Conservation (phyloP, 2,888 invertebrate species). For the Plebejus anna region DNA sequence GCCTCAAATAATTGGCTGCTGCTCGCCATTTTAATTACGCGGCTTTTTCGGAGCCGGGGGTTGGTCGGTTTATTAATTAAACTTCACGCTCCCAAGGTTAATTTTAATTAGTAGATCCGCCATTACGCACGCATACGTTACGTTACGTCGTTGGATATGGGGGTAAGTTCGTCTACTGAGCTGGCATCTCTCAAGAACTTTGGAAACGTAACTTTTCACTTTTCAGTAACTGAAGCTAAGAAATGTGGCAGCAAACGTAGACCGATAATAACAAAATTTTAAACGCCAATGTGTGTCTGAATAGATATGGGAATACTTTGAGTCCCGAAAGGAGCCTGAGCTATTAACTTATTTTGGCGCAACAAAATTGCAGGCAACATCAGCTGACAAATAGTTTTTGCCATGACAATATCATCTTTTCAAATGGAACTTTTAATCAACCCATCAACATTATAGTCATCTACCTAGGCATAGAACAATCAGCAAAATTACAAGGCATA, state of each 20-base stretch:
- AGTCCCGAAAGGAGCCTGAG: no score
- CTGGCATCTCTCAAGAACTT: no score
- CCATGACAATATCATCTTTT: not conserved
- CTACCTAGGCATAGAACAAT: not conserved
- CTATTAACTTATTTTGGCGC: no score
- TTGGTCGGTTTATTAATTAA: conserved; percentile 23
- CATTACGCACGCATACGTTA: not conserved
- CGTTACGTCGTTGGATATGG: not conserved
- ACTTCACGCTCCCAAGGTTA: conserved; percentile 24
- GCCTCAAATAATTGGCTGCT: conserved; percentile 58
- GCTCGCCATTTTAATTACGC: conserved; percentile 65
- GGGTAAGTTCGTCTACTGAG: not conserved
- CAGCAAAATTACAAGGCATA: not conserved
- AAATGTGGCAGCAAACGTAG: no score
- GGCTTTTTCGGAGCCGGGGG: conserved; percentile 15
- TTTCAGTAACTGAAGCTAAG: no score
- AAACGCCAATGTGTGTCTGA: no score
- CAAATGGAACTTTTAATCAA: not conserved
- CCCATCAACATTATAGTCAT: no score
- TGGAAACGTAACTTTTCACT: no score
- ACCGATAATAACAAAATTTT: no score
- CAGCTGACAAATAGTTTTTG: no score
- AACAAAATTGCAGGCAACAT: no score
- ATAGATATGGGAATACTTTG: no score
- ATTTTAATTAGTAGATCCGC: conserved; percentile 6